Base-by-base conservation (phyloP, 2,797 vertebrate genomes). In the Megalops cyprinoides region DNA sequence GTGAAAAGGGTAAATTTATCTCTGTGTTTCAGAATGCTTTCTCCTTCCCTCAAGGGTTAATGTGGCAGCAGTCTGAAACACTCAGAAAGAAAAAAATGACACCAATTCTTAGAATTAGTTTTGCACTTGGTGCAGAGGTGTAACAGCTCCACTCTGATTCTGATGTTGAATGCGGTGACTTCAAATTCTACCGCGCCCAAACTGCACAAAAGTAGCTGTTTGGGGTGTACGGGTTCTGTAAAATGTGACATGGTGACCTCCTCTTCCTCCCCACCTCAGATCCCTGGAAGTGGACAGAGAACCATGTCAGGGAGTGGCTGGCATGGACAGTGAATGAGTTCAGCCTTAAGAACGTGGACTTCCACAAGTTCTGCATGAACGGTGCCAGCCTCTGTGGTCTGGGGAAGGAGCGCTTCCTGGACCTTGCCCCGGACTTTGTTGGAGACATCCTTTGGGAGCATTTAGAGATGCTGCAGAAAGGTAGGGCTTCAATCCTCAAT, bases 371-470 rank as follows among this genome's bases (percentile, higher is more conserved):
- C 82, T 95, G 95, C 84, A 97, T 99, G 96, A 97, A 96, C 0
- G 98, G 98, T 74, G 97, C 97, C 77, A 94, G 87, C 74, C 94
- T 99, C 82, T 99, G 98, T 0, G 97, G 96, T 0, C 94, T 99
- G 92, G 98, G 98, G 51, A 99, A 99, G 90, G 98, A 99, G 46
- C 95, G 97, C 85, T 99, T 99, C 91, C 93, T 99, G 25, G 97
- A 99, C 88, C 92, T 99, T 85, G 98, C 98, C 0, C 98, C 98
- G 0, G 98, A 99, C 91, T 99, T 98, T 84, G 98, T 99, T 81
- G 98, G 98, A 9, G 98, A 99, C 86, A 99, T 99, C 91, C 96
- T 99, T 20, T 99, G 98, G 98, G 98, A 99, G 67, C 98, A 99
- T 85, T 92, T 99, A 89, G 98, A 99, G 91, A 99, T 98, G 94